Evolutionary conservation across 2,888 invertebrate species (phyloP), one percentile per base, ranked within the genome.

Genomic region (Lepidocyrtinus sp.): DNA sequence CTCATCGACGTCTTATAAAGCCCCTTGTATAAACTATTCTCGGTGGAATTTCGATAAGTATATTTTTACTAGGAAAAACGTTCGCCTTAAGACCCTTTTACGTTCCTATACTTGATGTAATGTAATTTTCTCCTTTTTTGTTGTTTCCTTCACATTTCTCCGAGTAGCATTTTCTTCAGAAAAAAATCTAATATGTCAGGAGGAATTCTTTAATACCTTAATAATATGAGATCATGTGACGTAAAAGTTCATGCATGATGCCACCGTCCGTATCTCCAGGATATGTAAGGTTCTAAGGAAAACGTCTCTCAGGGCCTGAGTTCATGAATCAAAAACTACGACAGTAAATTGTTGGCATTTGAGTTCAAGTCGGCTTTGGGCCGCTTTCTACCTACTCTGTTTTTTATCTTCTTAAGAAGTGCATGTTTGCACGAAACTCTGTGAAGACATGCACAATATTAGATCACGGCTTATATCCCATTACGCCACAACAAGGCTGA

Each of bases 111-210:
- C 15, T 50, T 50, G 50, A 50, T 50, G 50, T 50, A 2, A 50
- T 50, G 50, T 50, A 50, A 50, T 50, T 50, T 12, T 50, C 50
- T 50, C 50, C 15, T 2, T 50, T 50, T 50, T 50, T 2, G 12
- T 50, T 50, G 50, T 50, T 50, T 50, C 50, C 50, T 50, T 50
- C 50, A 50, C 50, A 50, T 50, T 50, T 50, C 50, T 50, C 5
- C 15, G 50, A n/a, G 50, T 50, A 50, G n/a, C 15, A 2, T 2
- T n/a, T 50, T 50, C 50, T 50, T 50, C n/a, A 50, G 50, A 12
- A 50, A 50, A n/a, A 17, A 50, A 50, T n/a, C n/a, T 50, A 50
- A 50, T 50, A 50, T 50, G 50, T 50, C 50, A 50, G 50, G 17
- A 17, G 12, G 50, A 50, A 50, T 50, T 50, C 50, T 17, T 17